Evolutionary conservation across 2,888 invertebrate genomes (phyloP), one percentile per base, ranked within the genome.

Genomic region (Blastobasis lacticolella): DNA sequence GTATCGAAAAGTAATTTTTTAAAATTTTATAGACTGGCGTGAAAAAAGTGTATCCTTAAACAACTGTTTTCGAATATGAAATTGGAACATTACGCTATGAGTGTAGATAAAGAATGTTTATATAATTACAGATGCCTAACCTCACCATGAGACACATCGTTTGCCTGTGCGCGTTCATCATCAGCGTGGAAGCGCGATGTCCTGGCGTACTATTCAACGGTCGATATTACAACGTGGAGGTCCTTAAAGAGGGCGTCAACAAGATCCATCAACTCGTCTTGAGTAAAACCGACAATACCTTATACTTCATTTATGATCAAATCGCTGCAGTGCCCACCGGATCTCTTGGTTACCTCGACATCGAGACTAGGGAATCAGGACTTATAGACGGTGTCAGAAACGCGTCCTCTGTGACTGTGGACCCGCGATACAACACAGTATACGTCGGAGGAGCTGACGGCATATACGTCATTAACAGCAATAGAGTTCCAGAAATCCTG

Each of bases 251-350:
- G 56, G 87, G 86, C 0, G 53, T 87, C 1, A 81, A 74, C 52
- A 69, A 68, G 37, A 58, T 85, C 6, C 77, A 80, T 5, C 73
- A 79, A 55, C 51, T 87, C 5, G 71, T 64, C 0, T 58, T 75
- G 1, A 82, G 81, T 10, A 63, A 68, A 3, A 75, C 79, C 38
- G 83, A 86, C 6, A 78, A 85, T 42, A 77, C 71, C 0, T 38
- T 81, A 0, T 87, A 84, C 47, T 87, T 87, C 51, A 81, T 79
- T 0, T 85, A 75, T 47, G 81, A 82, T 41, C 76, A 79, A 51
- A 57, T 79, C n/a, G 63, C 71, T 0, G 57, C 50, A 37, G 51
- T 57, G 0, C 71, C 76, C 0, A 71, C 69, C 0, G 70, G 73
- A 50, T 64, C 55, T 0, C 52, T 84, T 0, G 87, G 73, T 0